A percentile compares a stretch with the other conserved stretches of the same genome.
Evolutionary conservation across 2,113 vertebrate species (phyloP).

Genomic region (Eupsittula cactorum): DNA sequence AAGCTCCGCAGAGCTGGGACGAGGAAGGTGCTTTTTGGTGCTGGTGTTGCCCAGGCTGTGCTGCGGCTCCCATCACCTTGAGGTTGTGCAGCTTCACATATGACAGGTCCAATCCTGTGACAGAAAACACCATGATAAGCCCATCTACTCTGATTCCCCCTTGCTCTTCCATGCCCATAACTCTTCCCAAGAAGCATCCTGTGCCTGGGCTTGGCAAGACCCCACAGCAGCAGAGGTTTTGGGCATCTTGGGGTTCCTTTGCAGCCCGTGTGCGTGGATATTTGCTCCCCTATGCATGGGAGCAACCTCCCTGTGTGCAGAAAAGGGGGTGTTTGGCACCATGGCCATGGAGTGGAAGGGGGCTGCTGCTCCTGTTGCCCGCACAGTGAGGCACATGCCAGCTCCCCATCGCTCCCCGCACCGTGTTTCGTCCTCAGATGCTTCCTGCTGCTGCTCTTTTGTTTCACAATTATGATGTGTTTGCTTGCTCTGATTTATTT

Average conservation of each 20-base stretch:
- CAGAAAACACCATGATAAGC: rapidly evolving
- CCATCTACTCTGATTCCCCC: rapidly evolving
- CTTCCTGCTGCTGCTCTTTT: not conserved
- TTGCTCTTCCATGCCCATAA: rapidly evolving
- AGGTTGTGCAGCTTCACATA: rapidly evolving
- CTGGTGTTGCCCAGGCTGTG: rapidly evolving
- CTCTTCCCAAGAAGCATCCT: rapidly evolving
- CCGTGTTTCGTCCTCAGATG: not conserved
- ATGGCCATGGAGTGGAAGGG: not conserved
- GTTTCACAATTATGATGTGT: not conserved
- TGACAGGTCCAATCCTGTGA: rapidly evolving
- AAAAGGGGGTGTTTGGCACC: not conserved
- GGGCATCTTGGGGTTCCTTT: rapidly evolving
- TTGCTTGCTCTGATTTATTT: constrained; percentile 19
- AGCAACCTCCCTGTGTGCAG: rapidly evolving
- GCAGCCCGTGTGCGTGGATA: rapidly evolving
- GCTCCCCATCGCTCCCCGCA: rapidly evolving
- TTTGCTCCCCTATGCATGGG: rapidly evolving
- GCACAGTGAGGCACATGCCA: rapidly evolving
- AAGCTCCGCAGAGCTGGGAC: not conserved
- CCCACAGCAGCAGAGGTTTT: rapidly evolving
- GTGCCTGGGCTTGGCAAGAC: rapidly evolving
- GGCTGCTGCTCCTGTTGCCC: not conserved
- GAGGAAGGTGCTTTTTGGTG: not conserved
- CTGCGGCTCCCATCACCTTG: rapidly evolving